Evolutionary conservation across 2,797 vertebrate species (phyloP).

Genomic region (Gallinago stenura): DNA sequence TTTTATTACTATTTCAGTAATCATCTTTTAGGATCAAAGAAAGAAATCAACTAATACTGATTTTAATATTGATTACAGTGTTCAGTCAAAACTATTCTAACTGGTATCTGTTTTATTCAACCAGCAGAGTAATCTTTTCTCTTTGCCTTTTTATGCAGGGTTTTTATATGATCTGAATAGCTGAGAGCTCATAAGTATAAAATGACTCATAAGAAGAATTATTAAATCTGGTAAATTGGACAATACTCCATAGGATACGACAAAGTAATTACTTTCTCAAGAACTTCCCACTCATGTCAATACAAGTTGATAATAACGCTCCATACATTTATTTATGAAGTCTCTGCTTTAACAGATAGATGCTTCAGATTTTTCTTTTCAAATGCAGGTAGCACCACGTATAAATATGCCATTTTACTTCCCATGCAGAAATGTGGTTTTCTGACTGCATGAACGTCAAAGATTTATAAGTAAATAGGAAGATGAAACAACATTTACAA

Average conservation of each 20-base stretch:
- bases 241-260: not conserved
- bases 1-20: not conserved
- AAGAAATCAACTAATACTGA: not conserved
- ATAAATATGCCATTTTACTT: not conserved
- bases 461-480: not conserved
- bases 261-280: constrained; percentile 5
- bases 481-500: not conserved
- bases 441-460: not conserved
- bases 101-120: not conserved
- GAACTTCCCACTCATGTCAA: not conserved
- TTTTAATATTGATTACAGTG: not conserved
- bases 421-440: not conserved
- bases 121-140: not conserved
- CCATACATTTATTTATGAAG: not conserved
- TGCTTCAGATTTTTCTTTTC: not conserved
- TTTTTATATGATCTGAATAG: not conserved
- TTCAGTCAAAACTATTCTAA: not conserved
- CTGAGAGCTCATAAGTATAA: not conserved
- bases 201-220: constrained; percentile 10
- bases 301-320: not conserved
- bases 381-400: not conserved
- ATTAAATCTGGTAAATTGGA: constrained; percentile 16
- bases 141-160: not conserved
- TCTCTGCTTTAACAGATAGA: not conserved
- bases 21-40: not conserved